These are phyloP conservation scores for Gallinago media DNA, from an alignment of 2,113 vertebrate species.

Conservation along the genomic window DNA sequence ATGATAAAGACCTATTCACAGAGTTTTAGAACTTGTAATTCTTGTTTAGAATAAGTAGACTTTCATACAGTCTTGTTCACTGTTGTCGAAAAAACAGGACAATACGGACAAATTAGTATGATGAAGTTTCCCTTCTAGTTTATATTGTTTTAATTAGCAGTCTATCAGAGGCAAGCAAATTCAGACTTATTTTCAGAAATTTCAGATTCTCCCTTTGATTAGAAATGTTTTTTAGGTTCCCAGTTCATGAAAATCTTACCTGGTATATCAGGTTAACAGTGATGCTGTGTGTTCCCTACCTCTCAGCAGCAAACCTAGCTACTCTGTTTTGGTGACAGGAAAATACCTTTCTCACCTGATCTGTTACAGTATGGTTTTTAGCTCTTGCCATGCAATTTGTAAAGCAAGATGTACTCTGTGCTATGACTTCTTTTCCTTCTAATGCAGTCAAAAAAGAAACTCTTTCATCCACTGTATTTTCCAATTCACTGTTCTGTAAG, in stretches of 20 bases:
- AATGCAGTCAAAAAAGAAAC: neutral
- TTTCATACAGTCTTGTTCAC: neutral
- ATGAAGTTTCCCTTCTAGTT: neutral
- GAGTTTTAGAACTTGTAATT: neutral
- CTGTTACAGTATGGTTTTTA: neutral
- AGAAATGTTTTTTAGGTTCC: neutral
- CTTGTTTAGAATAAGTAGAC: neutral
- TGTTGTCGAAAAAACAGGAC: neutral
- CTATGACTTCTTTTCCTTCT: neutral
- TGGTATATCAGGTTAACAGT: neutral
- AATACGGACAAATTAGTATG: neutral
- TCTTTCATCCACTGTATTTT: neutral
- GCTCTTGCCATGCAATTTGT: neutral
- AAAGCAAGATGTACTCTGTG: fast-evolving
- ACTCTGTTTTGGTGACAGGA: neutral
- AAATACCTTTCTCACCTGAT: neutral
- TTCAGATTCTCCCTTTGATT: neutral
- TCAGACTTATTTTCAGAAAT: neutral
- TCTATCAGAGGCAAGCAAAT: neutral
- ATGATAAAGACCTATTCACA: neutral
- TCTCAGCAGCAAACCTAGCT: neutral
- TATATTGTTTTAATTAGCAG: neutral
- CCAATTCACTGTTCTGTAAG: neutral
- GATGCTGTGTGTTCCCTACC: neutral
- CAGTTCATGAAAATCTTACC: neutral